Percentiles rank a stretch among this genome's conserved stretches.
phyloP scores from a whole-genome alignment of 2,888 invertebrate genomes.

The Tetragnatha montana region DNA sequence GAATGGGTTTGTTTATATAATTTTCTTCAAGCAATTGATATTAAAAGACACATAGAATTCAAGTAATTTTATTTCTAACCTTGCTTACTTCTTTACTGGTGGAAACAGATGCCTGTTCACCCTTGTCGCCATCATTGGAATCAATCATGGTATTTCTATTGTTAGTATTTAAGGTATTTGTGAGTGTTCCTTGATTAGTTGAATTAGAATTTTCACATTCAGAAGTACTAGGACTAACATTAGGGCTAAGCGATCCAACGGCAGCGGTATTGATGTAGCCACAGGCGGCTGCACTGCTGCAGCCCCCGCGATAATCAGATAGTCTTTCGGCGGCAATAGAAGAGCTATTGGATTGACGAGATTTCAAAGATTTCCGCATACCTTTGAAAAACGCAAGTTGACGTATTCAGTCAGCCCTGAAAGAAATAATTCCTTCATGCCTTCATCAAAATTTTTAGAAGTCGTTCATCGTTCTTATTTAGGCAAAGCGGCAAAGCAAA shows the following conservation, averaged over 20 bases:
- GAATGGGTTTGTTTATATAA: no score
- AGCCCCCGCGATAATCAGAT: conserved; percentile 64
- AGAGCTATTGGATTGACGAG: conserved; percentile 45
- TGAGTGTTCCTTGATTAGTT: conserved; percentile 16
- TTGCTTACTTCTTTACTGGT: conserved; percentile 55
- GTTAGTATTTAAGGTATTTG: conserved; percentile 35
- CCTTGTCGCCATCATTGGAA: conserved; percentile 48
- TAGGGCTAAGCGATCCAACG: conserved; percentile 63
- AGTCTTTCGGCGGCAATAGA: conserved; percentile 65
- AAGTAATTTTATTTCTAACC: conserved; percentile 29
- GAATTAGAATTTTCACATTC: conserved; percentile 59
- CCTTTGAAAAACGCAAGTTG: conserved; percentile 34
- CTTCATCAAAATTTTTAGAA: no score
- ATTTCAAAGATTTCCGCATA: conserved; percentile 59
- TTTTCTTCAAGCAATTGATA: no score
- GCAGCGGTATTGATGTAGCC: conserved; percentile 16
- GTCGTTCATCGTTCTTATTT: no score
- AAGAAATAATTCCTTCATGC: no score
- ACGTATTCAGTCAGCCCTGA: no score
- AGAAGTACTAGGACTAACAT: conserved; percentile 71
- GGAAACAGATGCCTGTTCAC: conserved; percentile 33
- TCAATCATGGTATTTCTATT: conserved; percentile 41
- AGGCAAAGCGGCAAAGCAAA: no score
- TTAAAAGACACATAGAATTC: neutral
- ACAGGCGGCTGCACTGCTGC: conserved; percentile 44